Base-by-base conservation (phyloP, 2,113 vertebrate species). In the Hippoglossus stenolepis region DNA sequence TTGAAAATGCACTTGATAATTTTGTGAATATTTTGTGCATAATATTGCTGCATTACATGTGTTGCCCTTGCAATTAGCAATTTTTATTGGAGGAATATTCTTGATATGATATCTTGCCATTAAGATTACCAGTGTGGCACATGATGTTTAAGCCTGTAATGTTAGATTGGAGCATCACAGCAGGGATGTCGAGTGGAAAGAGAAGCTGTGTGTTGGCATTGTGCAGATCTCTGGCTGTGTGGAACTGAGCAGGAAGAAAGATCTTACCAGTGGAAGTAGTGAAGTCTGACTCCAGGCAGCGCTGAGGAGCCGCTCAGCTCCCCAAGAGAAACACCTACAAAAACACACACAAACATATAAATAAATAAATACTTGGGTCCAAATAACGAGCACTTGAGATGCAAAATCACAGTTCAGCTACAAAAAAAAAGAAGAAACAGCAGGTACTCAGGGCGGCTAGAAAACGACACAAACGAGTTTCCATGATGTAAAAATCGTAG, bases 211-310 rank as follows among this genome's bases (percentile, higher is more conserved):
- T 54, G 28, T 66, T 76, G 73, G 66, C n/a, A 60, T 70, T 75
- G 43, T 79, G 63, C 70, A 56, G 28, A n/a, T 35, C 31, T 76
- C 40, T 68, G 67, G 26, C 54, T 80, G 70, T 75, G 63, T 53
- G 58, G 64, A 84, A 63, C 31, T 76, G 71, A 83, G 49, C 69
- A 57, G 82, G 43, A 79, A 35, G 10, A 20, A 62, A 74, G 61
- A 47, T 85, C 90, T 92, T 90, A 92, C 90, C 89, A 83, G 85
- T 81, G 74, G 62, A 80, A 83, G 73, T 81, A 82, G 51, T 71
- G 80, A 83, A 70, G 79, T 83, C 61, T 70, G 84, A 86, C 71
- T 84, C 66, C 53, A 58, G 75, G 77, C 78, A 80, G 85, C 40
- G n/a, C 78, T 45, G 78, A 85, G 84, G 84, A 90, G 84, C 88